phyloP scores from a whole-genome alignment of 2,888 invertebrate genomes.

The Phyllotreta cruciferae region DNA sequence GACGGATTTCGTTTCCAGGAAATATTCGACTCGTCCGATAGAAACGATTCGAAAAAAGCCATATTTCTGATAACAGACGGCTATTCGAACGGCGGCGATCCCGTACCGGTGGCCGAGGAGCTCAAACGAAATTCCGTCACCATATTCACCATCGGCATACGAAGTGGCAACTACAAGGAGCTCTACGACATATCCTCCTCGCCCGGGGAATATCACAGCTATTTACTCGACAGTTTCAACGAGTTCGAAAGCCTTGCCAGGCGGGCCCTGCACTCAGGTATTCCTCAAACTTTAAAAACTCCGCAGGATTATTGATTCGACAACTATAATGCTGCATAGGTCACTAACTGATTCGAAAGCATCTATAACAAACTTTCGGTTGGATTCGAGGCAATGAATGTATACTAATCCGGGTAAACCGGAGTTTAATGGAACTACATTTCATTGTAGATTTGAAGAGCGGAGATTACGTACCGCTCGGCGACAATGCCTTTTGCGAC shows the following conservation, averaged over 20 bases:
- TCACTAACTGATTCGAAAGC: no score
- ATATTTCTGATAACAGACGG: slow-evolving; percentile 75
- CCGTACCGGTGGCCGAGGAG: slow-evolving; percentile 66
- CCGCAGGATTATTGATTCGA: no score
- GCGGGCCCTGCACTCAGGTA: slow-evolving; percentile 72
- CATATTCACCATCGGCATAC: slow-evolving; percentile 68
- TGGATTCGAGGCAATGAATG: neutral
- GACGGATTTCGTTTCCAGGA: slow-evolving; percentile 53
- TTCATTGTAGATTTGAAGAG: slow-evolving; percentile 65
- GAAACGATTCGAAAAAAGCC: slow-evolving; percentile 64
- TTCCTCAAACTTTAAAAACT: slow-evolving; percentile 30
- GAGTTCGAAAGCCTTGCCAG: slow-evolving; percentile 74
- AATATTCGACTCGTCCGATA: slow-evolving; percentile 58
- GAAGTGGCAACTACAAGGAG: slow-evolving; percentile 70
- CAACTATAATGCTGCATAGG: no score
- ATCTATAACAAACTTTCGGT: neutral
- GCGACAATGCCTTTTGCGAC: slow-evolving; percentile 62
- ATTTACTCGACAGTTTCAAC: slow-evolving; percentile 70
- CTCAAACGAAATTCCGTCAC: slow-evolving; percentile 65
- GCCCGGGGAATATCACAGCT: slow-evolving; percentile 70
- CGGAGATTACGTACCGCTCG: slow-evolving; percentile 66
- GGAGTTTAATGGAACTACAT: neutral
- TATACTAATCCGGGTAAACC: neutral
- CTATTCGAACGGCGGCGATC: slow-evolving; percentile 74
- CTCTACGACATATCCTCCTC: slow-evolving; percentile 69